These are phyloP conservation scores for Lytechinus variegatus DNA, from an alignment of 35 echinoderm and acorn worm genomes.

Conservation along the genomic window DNA sequence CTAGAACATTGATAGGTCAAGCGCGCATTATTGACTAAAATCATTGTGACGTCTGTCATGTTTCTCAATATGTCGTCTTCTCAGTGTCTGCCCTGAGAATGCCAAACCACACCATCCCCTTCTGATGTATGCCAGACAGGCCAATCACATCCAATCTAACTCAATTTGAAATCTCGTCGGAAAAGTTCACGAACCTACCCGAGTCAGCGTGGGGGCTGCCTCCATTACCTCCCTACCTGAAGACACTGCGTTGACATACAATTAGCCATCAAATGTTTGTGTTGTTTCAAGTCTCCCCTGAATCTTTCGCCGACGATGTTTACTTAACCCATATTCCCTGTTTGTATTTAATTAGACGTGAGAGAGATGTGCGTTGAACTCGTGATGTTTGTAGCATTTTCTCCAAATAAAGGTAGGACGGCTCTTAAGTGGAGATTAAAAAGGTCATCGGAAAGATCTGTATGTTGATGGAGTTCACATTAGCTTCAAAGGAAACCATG, in stretches of 20 bases:
- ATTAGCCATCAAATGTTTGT: neutral
- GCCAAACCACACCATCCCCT: neutral
- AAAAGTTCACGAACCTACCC: neutral
- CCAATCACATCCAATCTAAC: neutral
- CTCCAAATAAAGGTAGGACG: neutral
- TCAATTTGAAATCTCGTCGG: conserved; percentile 18
- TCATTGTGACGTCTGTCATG: neutral
- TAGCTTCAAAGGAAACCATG: neutral
- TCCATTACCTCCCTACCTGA: neutral
- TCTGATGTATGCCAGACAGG: conserved; percentile 6
- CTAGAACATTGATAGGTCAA: neutral
- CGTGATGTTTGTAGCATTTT: neutral
- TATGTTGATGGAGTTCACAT: neutral
- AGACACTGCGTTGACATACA: neutral
- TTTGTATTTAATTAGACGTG: conserved; percentile 5
- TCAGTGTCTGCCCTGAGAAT: neutral
- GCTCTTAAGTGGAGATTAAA: neutral
- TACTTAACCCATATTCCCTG: conserved; percentile 2
- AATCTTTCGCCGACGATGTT: neutral
- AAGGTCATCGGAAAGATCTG: neutral
- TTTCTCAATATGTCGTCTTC: neutral
- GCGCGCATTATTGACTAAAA: neutral
- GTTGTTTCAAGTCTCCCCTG: neutral
- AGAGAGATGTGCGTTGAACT: conserved; percentile 5
- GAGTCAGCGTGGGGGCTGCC: neutral